A percentile compares a stretch with the other conserved stretches of the same genome.
These are phyloP conservation scores for Sarcophilus harrisii DNA, from an alignment of 2,797 vertebrate genomes.

Conservation along the genomic window DNA sequence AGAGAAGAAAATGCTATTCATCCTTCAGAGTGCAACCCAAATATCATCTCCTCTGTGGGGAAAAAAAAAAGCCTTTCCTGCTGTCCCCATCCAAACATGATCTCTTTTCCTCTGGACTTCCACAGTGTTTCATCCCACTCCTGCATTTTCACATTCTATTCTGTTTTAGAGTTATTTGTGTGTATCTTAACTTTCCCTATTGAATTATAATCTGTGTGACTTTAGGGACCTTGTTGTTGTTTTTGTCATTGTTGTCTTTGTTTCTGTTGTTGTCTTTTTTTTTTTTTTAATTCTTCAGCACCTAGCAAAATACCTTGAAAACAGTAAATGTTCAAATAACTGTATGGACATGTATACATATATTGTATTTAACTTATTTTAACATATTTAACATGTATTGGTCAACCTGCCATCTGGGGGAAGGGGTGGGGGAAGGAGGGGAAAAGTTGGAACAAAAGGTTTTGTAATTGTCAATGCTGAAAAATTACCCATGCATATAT, in stretches of 20 bases:
- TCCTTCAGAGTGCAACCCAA: neutral
- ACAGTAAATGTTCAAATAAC: neutral
- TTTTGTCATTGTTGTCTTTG: no score
- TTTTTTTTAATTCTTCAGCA: neutral
- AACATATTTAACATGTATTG: no score
- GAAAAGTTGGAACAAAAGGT: no score
- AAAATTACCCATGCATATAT: no score
- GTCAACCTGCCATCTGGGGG: no score
- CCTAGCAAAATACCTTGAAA: neutral
- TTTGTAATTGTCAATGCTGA: no score
- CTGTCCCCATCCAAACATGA: neutral
- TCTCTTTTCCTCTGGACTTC: neutral
- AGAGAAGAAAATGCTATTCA: neutral
- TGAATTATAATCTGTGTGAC: neutral
- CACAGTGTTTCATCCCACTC: neutral
- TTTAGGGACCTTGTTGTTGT: neutral
- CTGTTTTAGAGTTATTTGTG: neutral
- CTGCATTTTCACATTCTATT: neutral
- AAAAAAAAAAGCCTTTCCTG: neutral
- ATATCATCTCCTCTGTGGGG: neutral
- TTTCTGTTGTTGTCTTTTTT: no score
- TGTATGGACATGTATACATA: no score
- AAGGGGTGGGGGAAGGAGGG: no score
- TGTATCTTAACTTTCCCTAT: neutral
- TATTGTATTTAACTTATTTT: no score